Percentiles rank a stretch among this genome's conserved stretches.
Conservation (phyloP, 2,888 invertebrate species). For the Nomada hirtipes region DNA sequence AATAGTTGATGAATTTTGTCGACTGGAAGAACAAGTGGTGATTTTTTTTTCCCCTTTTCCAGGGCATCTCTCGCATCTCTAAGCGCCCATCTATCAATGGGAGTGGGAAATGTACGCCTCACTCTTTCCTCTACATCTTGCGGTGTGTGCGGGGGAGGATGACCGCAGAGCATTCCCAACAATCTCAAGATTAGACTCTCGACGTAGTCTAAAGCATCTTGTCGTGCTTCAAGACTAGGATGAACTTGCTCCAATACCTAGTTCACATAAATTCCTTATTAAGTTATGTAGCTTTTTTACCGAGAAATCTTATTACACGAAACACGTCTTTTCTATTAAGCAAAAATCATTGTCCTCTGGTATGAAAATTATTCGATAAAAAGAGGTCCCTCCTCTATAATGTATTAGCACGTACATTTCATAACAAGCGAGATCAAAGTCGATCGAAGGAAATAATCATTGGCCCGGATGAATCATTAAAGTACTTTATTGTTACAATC, state of each 20-base stretch:
- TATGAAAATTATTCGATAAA: too few species aligned
- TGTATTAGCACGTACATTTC: background rate
- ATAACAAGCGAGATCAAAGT: background rate
- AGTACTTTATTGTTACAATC: background rate
- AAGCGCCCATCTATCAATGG: constrained; percentile 97
- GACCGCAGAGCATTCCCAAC: constrained; percentile 94
- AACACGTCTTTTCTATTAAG: too few species aligned
- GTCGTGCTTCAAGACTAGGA: constrained; percentile 93
- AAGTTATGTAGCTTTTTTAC: too few species aligned
- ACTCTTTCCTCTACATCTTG: constrained; percentile 97
- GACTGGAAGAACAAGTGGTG: constrained; percentile 90
- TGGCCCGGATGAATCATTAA: background rate
- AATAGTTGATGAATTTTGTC: constrained; percentile 96
- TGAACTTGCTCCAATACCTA: constrained; percentile 97
- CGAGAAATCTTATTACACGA: background rate
- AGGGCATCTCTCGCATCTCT: constrained; percentile 94
- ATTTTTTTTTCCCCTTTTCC: constrained; percentile 92
- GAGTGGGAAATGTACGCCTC: constrained; percentile 96
- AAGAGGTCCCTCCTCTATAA: background rate
- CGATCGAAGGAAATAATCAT: background rate
- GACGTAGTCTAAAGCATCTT: constrained; percentile 96
- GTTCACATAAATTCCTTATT: constrained; percentile 1
- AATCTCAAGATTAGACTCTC: constrained; percentile 95
- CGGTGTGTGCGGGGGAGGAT: constrained; percentile 91
- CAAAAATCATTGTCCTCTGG: background rate